Conservation (phyloP, 2,888 invertebrate genomes). For the Hypomecis punctinalis region DNA sequence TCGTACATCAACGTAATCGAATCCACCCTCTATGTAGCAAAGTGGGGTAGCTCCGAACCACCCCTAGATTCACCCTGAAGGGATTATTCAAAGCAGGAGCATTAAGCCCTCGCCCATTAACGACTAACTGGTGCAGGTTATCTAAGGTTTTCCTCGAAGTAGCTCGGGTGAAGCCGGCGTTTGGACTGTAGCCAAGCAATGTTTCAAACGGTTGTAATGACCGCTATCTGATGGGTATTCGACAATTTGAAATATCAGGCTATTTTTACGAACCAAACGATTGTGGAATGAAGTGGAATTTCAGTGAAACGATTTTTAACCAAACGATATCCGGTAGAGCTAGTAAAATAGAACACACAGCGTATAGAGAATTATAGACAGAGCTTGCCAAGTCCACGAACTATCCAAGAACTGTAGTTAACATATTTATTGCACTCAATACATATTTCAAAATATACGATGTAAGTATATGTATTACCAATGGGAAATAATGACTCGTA, state of each 20-base stretch:
- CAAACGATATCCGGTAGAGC: no score
- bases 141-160: slow-evolving; percentile 66
- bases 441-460: background rate
- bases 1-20: slow-evolving; percentile 61
- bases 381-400: no score
- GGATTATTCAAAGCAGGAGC: slow-evolving; percentile 67
- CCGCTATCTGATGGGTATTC: slow-evolving; percentile 51
- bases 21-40: slow-evolving; percentile 55
- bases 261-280: background rate
- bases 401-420: no score
- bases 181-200: slow-evolving; percentile 67
- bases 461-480: background rate
- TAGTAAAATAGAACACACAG: no score
- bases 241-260: slow-evolving; percentile 15
- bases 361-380: no score
- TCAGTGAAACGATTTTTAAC: no score
- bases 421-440: background rate
- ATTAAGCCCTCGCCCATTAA: slow-evolving; percentile 66
- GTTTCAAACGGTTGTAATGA: slow-evolving; percentile 49
- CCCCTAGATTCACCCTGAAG: slow-evolving; percentile 43
- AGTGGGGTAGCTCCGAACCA: slow-evolving; percentile 42
- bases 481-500: slow-evolving; percentile 1
- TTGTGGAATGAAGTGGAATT: no score
- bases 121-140: slow-evolving; percentile 64
- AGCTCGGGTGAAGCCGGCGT: slow-evolving; percentile 52